Evolutionary conservation across 53 echinoderm and acorn worm species (phyloP), one percentile per base, ranked within the genome.

Genomic region (Crossaster papposus): DNA sequence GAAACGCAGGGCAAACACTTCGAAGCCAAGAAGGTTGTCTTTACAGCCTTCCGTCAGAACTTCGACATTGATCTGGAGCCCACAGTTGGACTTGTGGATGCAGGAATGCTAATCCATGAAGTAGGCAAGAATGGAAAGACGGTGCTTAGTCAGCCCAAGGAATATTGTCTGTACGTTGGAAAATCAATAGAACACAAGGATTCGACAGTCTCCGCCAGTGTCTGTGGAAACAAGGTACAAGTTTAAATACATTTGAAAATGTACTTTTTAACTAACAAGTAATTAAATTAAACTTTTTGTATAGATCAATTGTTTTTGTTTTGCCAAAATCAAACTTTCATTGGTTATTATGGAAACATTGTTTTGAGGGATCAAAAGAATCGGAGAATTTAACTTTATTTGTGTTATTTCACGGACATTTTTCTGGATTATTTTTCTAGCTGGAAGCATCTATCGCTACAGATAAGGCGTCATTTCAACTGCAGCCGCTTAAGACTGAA

Each of bases 151-250:
- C 58, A 90, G 38, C 90, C 90, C 14, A 36, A 38, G 29, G 81
- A 90, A 36, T 93, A 80, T 38, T 86, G 72, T 74, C 72, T 71
- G 84, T 90, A 65, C 30, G 53, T 72, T 20, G 93, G 90, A 0
- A 31, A n/a, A 17, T 85, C 90, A 14, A 1, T 12, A 24, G 34
- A 30, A 11, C 83, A 92, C 31, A 51, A 58, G 18, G 30, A 78
- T 10, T 92, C 94, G 9, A 65, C 65, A 4, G 85, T 90, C 28
- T 73, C 63, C 14, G 79, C 86, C 18, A 89, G 81, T 51, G 79
- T 73, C n/a, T 94, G 94, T 54, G 75, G 83, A 30, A 64, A 83
- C 63, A 58, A 89, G 86, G 94, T 94, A 90, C 53, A 78, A 58
- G n/a, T n/a, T n/a, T n/a, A n/a, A n/a, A n/a, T n/a, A n/a, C n/a